Evolutionary conservation across 2,113 vertebrate genomes (phyloP), one percentile per base, ranked within the genome.

Genomic region (Chloropsis hardwickii): DNA sequence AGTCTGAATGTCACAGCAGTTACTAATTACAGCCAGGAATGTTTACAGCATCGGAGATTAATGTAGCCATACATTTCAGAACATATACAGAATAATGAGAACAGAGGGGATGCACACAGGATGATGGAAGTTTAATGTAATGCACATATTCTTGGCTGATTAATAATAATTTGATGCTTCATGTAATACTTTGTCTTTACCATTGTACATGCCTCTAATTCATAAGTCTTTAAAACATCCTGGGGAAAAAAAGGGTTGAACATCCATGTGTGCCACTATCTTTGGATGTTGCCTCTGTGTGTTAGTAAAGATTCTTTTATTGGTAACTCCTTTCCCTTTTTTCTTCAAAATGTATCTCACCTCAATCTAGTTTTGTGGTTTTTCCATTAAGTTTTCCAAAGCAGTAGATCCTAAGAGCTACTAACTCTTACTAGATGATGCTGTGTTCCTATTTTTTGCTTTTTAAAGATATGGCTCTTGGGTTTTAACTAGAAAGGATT

Each of bases 1-100:
- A 64, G 40, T 11, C 56, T 84, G 72, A 84, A 86, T 81, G 81
- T 79, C 62, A 48, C 92, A 93, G 92, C 74, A 93, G 90, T 88
- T 93, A 44, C 57, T 88, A 82, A 90, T 95, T 91, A 82, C 45
- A 79, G 14, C 60, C 40, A 76, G 66, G 61, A 88, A 67, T 78
- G 86, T 94, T 93, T 93, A 57, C 66, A 82, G 42, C 37, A 27
- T 18, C 0, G 0, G 66, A 80, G 67, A 86, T 92, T 40, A 92
- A 44, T 33, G 14, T 60, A 84, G 79, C 73, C 0, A 0, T 71
- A 57, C 29, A 16, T 86, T 77, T 93, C 53, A 33, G 33, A 83
- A 67, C 17, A 28, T 23, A 11, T 27, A 11, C 40, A 70, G 40
- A 23, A 53, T 40, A 76, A 79, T 85, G 67, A 89, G 57, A 85